These are phyloP conservation scores for Holacanthus passer DNA, from an alignment of 2,113 vertebrate genomes.

Conservation along the genomic window DNA sequence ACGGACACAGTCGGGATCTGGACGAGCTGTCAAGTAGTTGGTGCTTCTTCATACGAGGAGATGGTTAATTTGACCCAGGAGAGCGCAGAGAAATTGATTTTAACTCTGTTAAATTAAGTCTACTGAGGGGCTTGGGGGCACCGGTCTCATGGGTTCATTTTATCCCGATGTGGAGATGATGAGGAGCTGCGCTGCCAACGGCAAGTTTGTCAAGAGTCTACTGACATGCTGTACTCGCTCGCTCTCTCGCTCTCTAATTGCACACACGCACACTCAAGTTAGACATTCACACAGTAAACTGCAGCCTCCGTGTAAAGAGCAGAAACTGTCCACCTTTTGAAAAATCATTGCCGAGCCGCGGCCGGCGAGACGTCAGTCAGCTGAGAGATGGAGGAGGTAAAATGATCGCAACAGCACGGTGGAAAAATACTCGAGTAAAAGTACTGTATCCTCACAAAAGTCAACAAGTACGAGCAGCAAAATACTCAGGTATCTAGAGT, in stretches of 20 bases:
- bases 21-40: slow-evolving; percentile 66
- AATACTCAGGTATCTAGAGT: too few species aligned
- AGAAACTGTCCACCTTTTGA: slow-evolving; percentile 50
- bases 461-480: neutral
- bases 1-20: slow-evolving; percentile 59
- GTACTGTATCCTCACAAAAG: neutral
- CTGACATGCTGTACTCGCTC: slow-evolving; percentile 56
- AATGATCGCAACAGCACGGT: neutral
- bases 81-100: slow-evolving; percentile 76
- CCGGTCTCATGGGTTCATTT: slow-evolving; percentile 69
- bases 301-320: slow-evolving; percentile 13
- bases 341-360: slow-evolving; percentile 32
- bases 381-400: neutral
- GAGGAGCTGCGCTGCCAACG: slow-evolving; percentile 66
- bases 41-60: slow-evolving; percentile 67
- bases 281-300: slow-evolving; percentile 3
- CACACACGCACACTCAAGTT: slow-evolving; percentile 31
- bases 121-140: slow-evolving; percentile 68
- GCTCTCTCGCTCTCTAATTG: slow-evolving; percentile 62
- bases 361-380: slow-evolving; percentile 6
- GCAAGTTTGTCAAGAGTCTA: slow-evolving; percentile 69
- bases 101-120: slow-evolving; percentile 78
- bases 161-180: slow-evolving; percentile 70
- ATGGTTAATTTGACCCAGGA: slow-evolving; percentile 75
- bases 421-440: neutral